Base-by-base conservation (phyloP, 2,797 vertebrate genomes). In the Eremophila alpestris region DNA sequence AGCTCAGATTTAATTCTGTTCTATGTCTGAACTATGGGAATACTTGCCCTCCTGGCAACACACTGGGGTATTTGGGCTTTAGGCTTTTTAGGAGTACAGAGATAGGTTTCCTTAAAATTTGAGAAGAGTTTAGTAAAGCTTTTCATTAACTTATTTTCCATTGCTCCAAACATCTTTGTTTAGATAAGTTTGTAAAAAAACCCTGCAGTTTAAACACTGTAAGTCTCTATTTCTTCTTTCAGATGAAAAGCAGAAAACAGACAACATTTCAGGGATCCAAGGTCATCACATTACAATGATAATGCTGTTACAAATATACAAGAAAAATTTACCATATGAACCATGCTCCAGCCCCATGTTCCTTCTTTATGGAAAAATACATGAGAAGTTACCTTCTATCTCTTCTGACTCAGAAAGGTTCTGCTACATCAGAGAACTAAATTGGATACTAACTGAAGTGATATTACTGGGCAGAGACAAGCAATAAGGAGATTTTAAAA, bases 121-220 rank as follows among this genome's bases (percentile, higher is more conserved):
- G 21, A 90, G 23, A 89, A 56, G 5, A 52, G 18, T 65, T 84
- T 67, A 63, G 67, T 56, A 76, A 86, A 92, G 21, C 1, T 7
- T 83, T 85, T 59, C 16, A 86, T 59, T 90, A 83, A 43, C 21
- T 77, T 85, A 49, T 30, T 86, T 87, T 68, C 9, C 32, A 60
- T 13, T 23, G 13, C 13, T 93, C 34, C 23, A 70, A 85, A 69
- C 4, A 67, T 4, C 46, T 90, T 46, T 83, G 45, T 63, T 83
- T 80, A 55, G 36, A 55, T 20, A 74, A 45, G 30, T 74, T 43
- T 13, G 14, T 64, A 43, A 83, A 92, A 79, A 80, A 8, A 0
- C 0, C 2, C 11, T 24, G 18, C 29, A 13, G 7, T 74, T 77
- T 60, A 77, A 95, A 63, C 7, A 48, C 21, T 0, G 0, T 34